Evolutionary conservation across 2,797 vertebrate genomes (phyloP).

Genomic region (Onychomys leucogaster): DNA sequence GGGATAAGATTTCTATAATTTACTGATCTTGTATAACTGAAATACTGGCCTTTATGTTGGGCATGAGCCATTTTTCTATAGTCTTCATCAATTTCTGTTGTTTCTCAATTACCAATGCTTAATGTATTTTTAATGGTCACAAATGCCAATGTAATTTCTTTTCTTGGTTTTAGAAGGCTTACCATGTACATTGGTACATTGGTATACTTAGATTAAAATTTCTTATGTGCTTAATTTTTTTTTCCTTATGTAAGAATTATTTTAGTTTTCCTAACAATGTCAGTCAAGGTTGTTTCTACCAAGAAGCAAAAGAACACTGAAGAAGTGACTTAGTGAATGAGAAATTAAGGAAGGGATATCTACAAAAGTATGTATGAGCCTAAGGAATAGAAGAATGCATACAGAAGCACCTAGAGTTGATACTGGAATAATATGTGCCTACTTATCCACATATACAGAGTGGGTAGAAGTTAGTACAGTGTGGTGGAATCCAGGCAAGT

Average conservation of each 20-base stretch:
- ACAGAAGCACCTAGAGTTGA: neutral
- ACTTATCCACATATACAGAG: too few species aligned
- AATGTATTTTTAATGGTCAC: neutral
- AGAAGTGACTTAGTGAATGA: neutral
- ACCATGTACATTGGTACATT: too few species aligned
- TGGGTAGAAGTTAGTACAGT: neutral
- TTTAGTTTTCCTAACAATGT: neutral
- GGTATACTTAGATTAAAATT: neutral
- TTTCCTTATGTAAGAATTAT: neutral
- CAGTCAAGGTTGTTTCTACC: neutral
- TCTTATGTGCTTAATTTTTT: neutral
- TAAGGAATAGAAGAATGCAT: neutral
- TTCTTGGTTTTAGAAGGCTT: neutral
- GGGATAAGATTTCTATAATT: neutral
- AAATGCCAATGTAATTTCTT: neutral
- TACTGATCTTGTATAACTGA: neutral
- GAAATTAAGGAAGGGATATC: neutral
- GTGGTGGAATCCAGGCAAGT: neutral
- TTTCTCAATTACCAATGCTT: conserved; percentile 12
- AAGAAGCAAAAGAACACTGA: neutral
- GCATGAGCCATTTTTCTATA: neutral
- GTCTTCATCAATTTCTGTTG: neutral
- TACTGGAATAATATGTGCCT: neutral
- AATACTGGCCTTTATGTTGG: neutral
- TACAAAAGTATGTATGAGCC: neutral